Evolutionary conservation across 2,797 vertebrate genomes (phyloP), one percentile per base, ranked within the genome.

Genomic region (Xerus rutilus): DNA sequence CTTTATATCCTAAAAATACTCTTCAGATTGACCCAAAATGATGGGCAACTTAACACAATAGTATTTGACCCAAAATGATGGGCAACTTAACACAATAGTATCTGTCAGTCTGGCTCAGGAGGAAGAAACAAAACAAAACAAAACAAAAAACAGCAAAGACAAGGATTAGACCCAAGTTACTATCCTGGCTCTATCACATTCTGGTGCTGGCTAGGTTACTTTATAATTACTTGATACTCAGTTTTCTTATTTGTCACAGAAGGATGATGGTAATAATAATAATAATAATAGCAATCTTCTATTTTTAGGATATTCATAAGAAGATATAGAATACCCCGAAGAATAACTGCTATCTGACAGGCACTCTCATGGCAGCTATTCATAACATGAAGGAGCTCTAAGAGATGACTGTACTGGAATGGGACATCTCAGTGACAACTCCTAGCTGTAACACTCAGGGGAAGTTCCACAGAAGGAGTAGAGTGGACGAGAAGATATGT

Each of bases 401-500:
- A 62, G 89, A 72, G 76, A 30, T 0, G 13, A 30, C 13, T 21
- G 39, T n/a, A 57, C 8, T 8, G 52, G 17, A 57, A 17, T 12
- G 9, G 32, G 81, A 67, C 45, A 45, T 45, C 73, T 83, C 85
- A 47, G 39, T 39, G 39, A 35, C 23, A 76, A 43, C n/a, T 57
- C 84, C 81, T 32, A 87, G 87, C 72, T 0, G 0, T 0, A 2
- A 79, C 18, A 35, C 85, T 35, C 49, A 3, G 35, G 91, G 82
- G 35, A 70, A 43, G 35, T 39, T 21, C 32, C 15, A 4, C 86
- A 96, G 96, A 89, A 78, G 94, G 93, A 87, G 67, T 4, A 39
- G 18, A 62, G 84, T 45, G 81, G 86, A 49, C 78, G 82, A 95
- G 88, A 84, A 94, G 73, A 64, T 86, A 52, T 76, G 89, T n/a